These are phyloP conservation scores for Silurus meridionalis DNA, from an alignment of 2,113 vertebrate species.

Conservation along the genomic window DNA sequence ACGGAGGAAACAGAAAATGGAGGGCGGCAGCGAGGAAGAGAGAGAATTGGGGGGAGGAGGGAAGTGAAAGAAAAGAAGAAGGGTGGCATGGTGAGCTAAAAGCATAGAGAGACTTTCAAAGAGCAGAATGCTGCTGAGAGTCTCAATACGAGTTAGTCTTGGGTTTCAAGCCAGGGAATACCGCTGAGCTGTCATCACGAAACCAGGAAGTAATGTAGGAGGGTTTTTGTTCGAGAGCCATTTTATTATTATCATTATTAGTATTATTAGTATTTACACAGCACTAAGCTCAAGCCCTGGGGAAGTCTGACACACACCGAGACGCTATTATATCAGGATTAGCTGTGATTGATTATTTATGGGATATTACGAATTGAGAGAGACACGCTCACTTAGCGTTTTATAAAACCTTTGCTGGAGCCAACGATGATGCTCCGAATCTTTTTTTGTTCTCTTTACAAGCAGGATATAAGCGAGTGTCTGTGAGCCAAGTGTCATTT, in stretches of 20 bases:
- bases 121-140: conserved; percentile 51
- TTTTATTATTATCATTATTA: neutral
- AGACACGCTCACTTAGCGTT: conserved; percentile 49
- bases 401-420: conserved; percentile 41
- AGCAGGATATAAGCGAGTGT: conserved; percentile 29
- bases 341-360: conserved; percentile 56
- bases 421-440: conserved; percentile 15
- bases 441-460: conserved; percentile 37
- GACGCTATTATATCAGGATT: conserved; percentile 52
- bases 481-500: conserved; percentile 31
- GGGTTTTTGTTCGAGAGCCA: neutral
- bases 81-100: conserved; percentile 39
- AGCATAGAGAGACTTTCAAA: conserved; percentile 38
- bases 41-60: conserved; percentile 18
- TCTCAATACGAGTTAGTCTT: conserved; percentile 9
- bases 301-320: conserved; percentile 8
- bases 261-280: neutral
- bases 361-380: conserved; percentile 51
- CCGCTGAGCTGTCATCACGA: neutral
- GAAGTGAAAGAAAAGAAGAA: conserved; percentile 21
- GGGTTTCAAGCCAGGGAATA: conserved; percentile 15
- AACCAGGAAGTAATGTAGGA: conserved; percentile 5
- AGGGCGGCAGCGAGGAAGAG: conserved; percentile 36
- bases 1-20: conserved; percentile 51
- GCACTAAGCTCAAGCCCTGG: neutral